Conservation (phyloP, 1,140 invertebrate genomes). For the Calycopis cecrops region DNA sequence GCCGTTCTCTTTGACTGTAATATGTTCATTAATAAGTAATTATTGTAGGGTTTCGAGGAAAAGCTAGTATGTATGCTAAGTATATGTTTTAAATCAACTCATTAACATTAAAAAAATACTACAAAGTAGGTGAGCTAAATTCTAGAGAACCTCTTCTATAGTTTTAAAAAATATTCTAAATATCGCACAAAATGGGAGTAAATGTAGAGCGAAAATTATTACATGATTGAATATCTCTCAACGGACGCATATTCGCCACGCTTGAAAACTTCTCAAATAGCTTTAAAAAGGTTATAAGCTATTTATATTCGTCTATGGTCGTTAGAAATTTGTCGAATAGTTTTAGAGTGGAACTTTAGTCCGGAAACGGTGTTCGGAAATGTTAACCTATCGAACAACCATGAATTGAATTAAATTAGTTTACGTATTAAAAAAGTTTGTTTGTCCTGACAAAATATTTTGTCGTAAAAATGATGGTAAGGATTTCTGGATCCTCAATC, state of each 20-base stretch:
- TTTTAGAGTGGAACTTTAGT: constrained; percentile 8
- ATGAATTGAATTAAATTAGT: constrained; percentile 6
- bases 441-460: too few species aligned
- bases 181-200: background rate
- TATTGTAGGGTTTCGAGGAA: too few species aligned
- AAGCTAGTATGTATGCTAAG: too few species aligned
- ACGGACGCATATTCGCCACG: background rate
- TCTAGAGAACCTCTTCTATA: background rate
- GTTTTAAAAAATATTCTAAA: background rate
- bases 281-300: constrained; percentile 9
- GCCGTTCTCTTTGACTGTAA: too few species aligned
- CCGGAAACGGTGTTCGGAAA: constrained; percentile 1
- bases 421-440: background rate
- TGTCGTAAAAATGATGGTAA: too few species aligned
- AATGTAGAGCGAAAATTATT: constrained; percentile 6
- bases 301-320: constrained; percentile 9
- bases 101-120: background rate
- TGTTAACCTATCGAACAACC: constrained; percentile 3
- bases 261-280: constrained; percentile 4
- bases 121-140: background rate
- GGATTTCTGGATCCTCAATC: too few species aligned
- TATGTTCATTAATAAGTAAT: too few species aligned
- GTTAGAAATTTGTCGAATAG: constrained; percentile 10
- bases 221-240: background rate
- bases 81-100: background rate